Conservation (phyloP, 1,140 invertebrate genomes). For the Dreissena rostriformis region DNA sequence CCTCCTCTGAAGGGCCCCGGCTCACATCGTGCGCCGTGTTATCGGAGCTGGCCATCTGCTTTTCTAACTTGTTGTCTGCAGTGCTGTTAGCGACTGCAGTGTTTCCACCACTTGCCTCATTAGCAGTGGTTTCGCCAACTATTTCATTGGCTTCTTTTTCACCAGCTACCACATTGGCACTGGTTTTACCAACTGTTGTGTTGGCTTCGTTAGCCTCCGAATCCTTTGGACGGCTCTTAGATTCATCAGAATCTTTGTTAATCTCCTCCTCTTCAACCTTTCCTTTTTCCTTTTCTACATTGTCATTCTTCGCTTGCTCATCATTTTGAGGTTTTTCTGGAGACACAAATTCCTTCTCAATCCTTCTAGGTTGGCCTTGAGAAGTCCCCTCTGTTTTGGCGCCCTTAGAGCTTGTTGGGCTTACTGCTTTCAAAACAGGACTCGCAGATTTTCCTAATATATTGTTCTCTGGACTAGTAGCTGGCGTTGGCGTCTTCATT, state of each 20-base stretch:
- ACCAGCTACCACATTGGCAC: slow-evolving; percentile 9
- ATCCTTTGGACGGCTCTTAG: slow-evolving; percentile 17
- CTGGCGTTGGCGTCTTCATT: slow-evolving; percentile 50
- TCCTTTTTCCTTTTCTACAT: not conserved
- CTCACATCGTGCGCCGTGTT: not conserved
- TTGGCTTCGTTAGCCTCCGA: not conserved
- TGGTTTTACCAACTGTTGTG: not conserved
- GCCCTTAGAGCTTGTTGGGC: slow-evolving; percentile 25
- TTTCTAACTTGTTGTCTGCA: not conserved
- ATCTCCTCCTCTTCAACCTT: slow-evolving; percentile 11
- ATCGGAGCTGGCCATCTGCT: slow-evolving; percentile 41
- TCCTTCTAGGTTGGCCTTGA: slow-evolving; percentile 42
- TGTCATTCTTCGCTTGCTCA: slow-evolving; percentile 18
- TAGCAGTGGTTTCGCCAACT: slow-evolving; percentile 1
- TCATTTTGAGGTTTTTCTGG: slow-evolving; percentile 14
- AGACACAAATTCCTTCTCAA: slow-evolving; percentile 45
- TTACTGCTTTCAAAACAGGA: slow-evolving; percentile 29
- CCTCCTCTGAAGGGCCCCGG: slow-evolving; percentile 30
- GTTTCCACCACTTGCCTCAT: slow-evolving; percentile 22
- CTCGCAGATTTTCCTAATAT: slow-evolving; percentile 36
- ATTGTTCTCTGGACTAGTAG: slow-evolving; percentile 31
- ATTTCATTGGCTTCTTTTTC: slow-evolving; percentile 12
- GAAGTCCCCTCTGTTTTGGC: slow-evolving; percentile 21
- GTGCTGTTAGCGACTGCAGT: slow-evolving; percentile 6
- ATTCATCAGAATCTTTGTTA: slow-evolving; percentile 23